Evolutionary conservation across 2,113 vertebrate genomes (phyloP).

Genomic region (Dermatemys mawii): DNA sequence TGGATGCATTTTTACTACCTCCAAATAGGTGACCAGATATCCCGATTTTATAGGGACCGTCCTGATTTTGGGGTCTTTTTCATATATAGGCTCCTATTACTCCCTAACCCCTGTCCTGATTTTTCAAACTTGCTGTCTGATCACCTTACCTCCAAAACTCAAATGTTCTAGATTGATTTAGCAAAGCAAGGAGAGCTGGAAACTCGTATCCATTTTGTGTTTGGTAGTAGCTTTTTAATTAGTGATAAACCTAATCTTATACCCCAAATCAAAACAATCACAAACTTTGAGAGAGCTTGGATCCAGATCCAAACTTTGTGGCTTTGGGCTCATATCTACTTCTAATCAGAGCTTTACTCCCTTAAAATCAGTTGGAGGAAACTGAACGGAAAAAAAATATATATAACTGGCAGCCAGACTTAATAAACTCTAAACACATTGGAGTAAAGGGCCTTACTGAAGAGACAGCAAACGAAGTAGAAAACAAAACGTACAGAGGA

Average conservation of each 20-base stretch:
- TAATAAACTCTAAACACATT: background rate
- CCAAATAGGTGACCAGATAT: too few species aligned
- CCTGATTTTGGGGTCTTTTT: too few species aligned
- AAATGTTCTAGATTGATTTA: background rate
- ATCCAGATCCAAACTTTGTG: background rate
- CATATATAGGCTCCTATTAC: too few species aligned
- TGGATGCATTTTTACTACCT: background rate
- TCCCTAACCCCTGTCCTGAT: too few species aligned
- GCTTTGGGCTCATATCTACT: background rate
- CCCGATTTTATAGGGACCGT: too few species aligned
- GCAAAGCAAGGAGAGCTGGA: background rate
- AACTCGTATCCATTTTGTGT: background rate
- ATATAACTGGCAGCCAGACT: background rate
- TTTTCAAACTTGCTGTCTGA: too few species aligned
- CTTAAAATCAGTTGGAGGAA: background rate
- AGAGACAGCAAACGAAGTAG: background rate
- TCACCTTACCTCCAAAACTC: background rate
- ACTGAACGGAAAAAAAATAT: background rate
- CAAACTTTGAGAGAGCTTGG: background rate
- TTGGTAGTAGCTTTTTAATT: background rate
- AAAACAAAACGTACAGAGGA: background rate
- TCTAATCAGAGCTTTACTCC: background rate
- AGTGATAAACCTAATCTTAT: background rate
- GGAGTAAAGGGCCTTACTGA: background rate
- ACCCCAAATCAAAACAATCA: background rate